Evolutionary conservation across 2,113 vertebrate genomes (phyloP), one percentile per base, ranked within the genome.

Genomic region (Serilophus lunatus): DNA sequence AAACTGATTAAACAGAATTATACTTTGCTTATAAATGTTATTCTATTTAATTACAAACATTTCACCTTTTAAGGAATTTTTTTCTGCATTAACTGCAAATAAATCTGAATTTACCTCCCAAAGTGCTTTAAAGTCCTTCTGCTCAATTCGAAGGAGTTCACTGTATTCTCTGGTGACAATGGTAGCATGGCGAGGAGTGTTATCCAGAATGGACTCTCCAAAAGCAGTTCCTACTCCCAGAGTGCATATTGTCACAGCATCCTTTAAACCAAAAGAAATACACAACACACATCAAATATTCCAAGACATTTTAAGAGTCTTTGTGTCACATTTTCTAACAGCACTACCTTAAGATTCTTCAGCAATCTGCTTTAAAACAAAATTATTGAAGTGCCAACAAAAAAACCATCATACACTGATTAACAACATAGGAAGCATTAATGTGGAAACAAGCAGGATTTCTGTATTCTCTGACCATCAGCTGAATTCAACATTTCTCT

Each of bases 181-280:
- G 92, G 99, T 99, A 24, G 99, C 99, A 95, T 99, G 99, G 77
- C 99, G 98, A 49, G 99, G 99, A 9, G 99, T 99, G 97, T 99
- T 99, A 96, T 99, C 99, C 97, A 99, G 97, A 96, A 99, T 99
- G 25, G 99, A 99, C 97, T 99, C 99, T 96, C 99, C 99, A 86
- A 99, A 99, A 51, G 99, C 99, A 1, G 99, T 99, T 95, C 99
- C 99, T n/a, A 99, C 98, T 88, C 99, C 99, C 98, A 99, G 96
- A 16, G 99, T 99, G 90, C 99, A 99, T 96, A 99, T 99, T 63
- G 98, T 99, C 96, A 99, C 99, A 19, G 99, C 98, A 98, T 99
- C 99, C 99, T 99, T 95, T 61, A 86, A 92, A 97, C 57, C 51
- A 78, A 97, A 44, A 64, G 42, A 20, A 44, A 54, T 95, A 57